Base-by-base conservation (phyloP, 1,140 invertebrate genomes). In the Panulirus ornatus region DNA sequence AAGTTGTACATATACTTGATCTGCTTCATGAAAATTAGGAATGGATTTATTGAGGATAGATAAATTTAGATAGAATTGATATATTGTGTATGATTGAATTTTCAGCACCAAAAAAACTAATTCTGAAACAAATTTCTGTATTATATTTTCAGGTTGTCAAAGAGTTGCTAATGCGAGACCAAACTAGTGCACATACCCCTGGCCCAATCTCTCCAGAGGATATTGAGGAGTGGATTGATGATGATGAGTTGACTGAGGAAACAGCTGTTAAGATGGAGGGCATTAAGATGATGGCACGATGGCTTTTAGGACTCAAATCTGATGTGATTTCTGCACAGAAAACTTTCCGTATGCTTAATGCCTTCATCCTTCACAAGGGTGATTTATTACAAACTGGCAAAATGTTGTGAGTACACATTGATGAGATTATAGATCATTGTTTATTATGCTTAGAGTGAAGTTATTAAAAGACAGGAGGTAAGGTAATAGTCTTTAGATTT, bases 231-330 rank as follows among this genome's bases (percentile, higher is more conserved):
- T 99, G 98, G 98, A 98, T 97, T 94, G 94, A 95, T 1, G 97
- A 99, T 93, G 97, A 98, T 47, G 95, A 97, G 88, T 94, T 99
- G 19, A 97, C 98, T 0, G 96, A 98, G 93, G 97, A 98, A 94
- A 99, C 98, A 0, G 95, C 97, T 84, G 98, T 97, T 93, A 98
- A 99, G 95, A 93, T 96, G 36, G 98, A 99, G 94, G 98, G 97
- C 0, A 95, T 99, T 91, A 99, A 99, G 94, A 96, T 98, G 88
- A 98, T 99, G 96, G 98, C 98, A 1, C 95, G 98, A 42, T 99
- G 98, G 98, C 94, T 99, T 19, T 94, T 99, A 47, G 98, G 98
- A 0, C 94, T 99, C 8, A 98, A 98, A 94, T 96, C 96, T 76
- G 97, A 98, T 93, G 96, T 96, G 89, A 95, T 98, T 58, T 97